These are phyloP conservation scores for Borostomias antarcticus DNA, from an alignment of 2,797 vertebrate genomes.

Conservation along the genomic window DNA sequence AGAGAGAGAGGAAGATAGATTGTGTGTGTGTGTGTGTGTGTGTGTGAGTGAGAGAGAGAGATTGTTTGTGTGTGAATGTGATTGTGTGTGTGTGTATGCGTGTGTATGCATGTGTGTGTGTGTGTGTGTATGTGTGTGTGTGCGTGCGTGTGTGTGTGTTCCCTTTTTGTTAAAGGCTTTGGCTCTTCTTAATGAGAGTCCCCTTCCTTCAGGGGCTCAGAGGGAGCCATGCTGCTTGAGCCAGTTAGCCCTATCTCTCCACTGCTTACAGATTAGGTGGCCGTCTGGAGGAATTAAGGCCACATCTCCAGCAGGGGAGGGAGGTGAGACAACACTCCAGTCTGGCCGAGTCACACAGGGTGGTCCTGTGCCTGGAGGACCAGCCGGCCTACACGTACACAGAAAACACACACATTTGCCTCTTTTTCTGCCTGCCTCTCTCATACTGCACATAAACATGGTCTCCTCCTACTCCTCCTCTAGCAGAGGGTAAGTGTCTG, in stretches of 20 bases:
- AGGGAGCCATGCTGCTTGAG: slow-evolving; percentile 35
- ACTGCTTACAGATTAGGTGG: slow-evolving; percentile 38
- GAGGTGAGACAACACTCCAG: slow-evolving; percentile 41
- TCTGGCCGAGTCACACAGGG: slow-evolving; percentile 34
- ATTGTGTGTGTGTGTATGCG: no score
- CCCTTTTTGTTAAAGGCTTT: slow-evolving; percentile 59
- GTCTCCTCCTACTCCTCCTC: neutral
- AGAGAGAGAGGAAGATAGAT: no score
- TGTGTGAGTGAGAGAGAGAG: no score
- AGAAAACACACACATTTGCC: neutral
- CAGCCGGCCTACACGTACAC: neutral
- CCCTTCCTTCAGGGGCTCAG: slow-evolving; percentile 41
- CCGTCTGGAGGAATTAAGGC: slow-evolving; percentile 36
- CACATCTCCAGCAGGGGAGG: slow-evolving; percentile 30
- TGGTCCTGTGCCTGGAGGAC: slow-evolving; percentile 42
- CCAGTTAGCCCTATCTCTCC: slow-evolving; percentile 31
- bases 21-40: no score
- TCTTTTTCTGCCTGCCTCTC: neutral
- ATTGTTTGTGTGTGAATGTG: no score
- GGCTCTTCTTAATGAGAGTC: slow-evolving; percentile 65
- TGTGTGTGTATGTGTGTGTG: no score
- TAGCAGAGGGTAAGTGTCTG: slow-evolving; percentile 22
- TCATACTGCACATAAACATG: neutral
- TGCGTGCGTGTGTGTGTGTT: no score
- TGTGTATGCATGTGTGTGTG: no score